Base-by-base conservation (phyloP, 2,113 vertebrate species). In the Caranx melampygus region DNA sequence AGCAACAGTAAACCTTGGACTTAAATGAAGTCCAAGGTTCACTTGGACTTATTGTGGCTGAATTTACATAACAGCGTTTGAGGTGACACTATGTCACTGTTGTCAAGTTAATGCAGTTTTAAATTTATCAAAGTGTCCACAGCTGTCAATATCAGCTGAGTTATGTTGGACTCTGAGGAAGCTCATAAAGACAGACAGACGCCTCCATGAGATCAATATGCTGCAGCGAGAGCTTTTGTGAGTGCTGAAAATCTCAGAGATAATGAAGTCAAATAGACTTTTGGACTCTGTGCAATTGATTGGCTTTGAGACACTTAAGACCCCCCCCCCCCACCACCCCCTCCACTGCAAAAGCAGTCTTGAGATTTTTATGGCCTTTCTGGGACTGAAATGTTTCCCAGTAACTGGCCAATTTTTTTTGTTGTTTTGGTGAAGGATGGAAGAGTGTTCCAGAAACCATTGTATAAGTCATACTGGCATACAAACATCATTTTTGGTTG, bases 241-340 rank as follows among this genome's bases (percentile, higher is more conserved):
- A 60, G 58, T 20, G 54, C 54, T 26, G 21, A 55, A 26, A 55
- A 55, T 26, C 54, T 55, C 16, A 20, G 33, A 21, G 58, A 60
- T 35, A 60, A 58, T 33, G 31, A 58, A 58, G 55, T 60, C 8
- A 60, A 60, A 60, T 60, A 8, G 58, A 60, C 15, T 60, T 35
- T 26, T 55, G 54, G 54, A 55, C 20, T 54, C 51, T 1, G 51
- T 3, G 18, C 51, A 21, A n/a, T 54, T n/a, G 51, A 54, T 54
- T 11, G 51, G 51, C n/a, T 21, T 10, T 52, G 18, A 52, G 6
- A 52, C 20, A n/a, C 18, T 7, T 21, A 20, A 21, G 9, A 54
- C 3, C 8, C 8, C 3, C 6, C 51, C n/a, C n/a, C 26, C 1
- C 26, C 26, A 26, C 26, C 26, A 26, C 26, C 26, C 26, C 26